Conservation (phyloP, 64 coral and sea anemone species). For the Pocillopora damicornis region DNA sequence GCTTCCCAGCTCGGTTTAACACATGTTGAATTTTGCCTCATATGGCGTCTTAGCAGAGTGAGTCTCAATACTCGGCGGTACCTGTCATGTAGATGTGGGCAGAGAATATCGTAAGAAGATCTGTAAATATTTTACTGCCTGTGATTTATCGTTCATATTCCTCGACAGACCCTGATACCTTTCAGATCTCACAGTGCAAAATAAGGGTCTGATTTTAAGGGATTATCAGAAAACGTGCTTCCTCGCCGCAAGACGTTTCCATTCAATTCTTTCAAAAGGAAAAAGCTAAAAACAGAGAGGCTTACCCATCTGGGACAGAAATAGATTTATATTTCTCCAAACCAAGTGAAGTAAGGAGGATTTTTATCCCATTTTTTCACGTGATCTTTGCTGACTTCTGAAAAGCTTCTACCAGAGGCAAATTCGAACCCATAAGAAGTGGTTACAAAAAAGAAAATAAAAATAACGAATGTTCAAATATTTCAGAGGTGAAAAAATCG, state of each 20-base stretch:
- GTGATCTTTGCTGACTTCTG: background rate
- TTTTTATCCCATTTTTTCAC: background rate
- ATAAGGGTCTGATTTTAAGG: background rate
- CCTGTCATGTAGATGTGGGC: conserved; percentile 25
- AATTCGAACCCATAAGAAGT: background rate
- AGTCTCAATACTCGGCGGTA: conserved; percentile 12
- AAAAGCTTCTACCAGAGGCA: background rate
- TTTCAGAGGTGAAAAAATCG: no score
- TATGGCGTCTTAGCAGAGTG: conserved; percentile 5
- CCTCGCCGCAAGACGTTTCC: background rate
- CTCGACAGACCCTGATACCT: background rate
- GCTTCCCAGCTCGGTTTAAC: background rate
- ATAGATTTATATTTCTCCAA: background rate
- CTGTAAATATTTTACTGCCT: background rate
- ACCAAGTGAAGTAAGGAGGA: background rate
- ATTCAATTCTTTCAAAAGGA: conserved; percentile 17
- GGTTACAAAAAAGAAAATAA: background rate
- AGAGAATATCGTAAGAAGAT: background rate
- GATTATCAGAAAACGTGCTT: background rate
- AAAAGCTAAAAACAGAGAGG: background rate
- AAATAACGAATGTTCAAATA: no score
- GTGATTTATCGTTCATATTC: background rate
- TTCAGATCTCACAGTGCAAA: background rate
- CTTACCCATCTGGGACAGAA: background rate
- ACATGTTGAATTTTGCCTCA: conserved; percentile 48